These are phyloP conservation scores for Galerucella pusilla DNA, from an alignment of 2,888 invertebrate genomes.

Conservation along the genomic window DNA sequence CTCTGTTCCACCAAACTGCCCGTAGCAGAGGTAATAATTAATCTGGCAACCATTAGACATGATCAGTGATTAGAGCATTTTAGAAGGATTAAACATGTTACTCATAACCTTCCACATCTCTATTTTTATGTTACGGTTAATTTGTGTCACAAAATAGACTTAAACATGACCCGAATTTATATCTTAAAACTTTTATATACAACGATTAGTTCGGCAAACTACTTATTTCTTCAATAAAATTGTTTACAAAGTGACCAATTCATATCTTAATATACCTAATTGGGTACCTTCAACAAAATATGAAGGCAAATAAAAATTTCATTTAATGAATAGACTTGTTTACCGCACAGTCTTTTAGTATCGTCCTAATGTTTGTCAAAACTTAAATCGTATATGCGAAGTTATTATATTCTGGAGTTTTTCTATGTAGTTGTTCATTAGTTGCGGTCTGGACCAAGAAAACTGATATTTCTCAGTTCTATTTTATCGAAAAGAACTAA, in stretches of 20 bases:
- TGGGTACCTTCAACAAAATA: slow-evolving; percentile 36
- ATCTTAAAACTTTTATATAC: neutral
- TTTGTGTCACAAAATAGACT: slow-evolving; percentile 11
- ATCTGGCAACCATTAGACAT: too few species aligned
- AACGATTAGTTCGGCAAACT: neutral
- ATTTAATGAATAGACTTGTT: slow-evolving; percentile 43
- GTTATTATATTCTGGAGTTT: slow-evolving; percentile 24
- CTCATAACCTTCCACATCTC: too few species aligned
- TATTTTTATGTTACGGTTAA: too few species aligned
- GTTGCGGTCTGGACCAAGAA: slow-evolving; percentile 16
- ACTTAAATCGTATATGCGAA: slow-evolving; percentile 33
- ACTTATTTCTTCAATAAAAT: slow-evolving; percentile 5
- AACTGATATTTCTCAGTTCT: neutral
- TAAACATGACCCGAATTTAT: neutral
- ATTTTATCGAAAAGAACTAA: too few species aligned
- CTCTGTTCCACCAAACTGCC: too few species aligned
- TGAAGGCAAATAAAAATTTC: slow-evolving; percentile 39
- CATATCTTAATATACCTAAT: slow-evolving; percentile 27
- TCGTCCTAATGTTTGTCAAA: slow-evolving; percentile 32
- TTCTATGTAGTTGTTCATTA: slow-evolving; percentile 30
- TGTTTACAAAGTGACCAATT: neutral
- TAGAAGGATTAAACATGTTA: too few species aligned
- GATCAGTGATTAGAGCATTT: too few species aligned
- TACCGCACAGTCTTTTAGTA: slow-evolving; percentile 34
- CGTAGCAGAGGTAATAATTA: too few species aligned